Conservation (phyloP, 2,797 vertebrate genomes). For the Bryconaethiops microstoma region DNA sequence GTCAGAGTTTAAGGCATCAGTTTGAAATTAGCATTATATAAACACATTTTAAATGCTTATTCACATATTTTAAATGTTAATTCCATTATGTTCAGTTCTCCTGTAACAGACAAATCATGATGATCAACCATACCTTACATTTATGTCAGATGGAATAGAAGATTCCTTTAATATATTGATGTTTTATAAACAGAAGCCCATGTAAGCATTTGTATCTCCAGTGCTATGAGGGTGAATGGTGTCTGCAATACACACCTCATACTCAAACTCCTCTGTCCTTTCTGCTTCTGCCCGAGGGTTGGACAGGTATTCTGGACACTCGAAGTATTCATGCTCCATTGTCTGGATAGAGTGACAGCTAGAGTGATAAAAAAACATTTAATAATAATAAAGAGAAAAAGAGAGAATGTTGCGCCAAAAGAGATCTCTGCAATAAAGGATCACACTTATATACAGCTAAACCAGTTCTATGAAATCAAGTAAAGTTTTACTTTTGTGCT, state of each 20-base stretch:
- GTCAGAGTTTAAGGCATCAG: no score
- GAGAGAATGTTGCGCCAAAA: neutral
- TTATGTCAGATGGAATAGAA: neutral
- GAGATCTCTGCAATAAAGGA: no score
- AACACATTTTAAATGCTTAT: no score
- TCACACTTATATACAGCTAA: neutral
- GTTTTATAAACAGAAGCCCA: neutral
- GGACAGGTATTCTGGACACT: constrained; percentile 91
- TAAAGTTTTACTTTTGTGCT: no score
- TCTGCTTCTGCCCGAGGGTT: constrained; percentile 85
- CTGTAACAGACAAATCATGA: no score
- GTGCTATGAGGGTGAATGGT: neutral
- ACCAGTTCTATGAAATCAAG: neutral
- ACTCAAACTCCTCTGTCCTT: constrained; percentile 90
- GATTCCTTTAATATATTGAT: neutral
- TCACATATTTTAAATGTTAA: no score
- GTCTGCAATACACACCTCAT: constrained; percentile 83
- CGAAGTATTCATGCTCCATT: constrained; percentile 92
- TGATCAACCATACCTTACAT: no score
- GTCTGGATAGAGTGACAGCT: constrained; percentile 96
- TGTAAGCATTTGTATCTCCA: neutral
- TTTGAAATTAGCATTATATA: no score
- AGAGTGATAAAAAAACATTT: neutral
- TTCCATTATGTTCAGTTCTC: no score
- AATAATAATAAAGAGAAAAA: neutral